Base-by-base conservation (phyloP, 1,140 invertebrate species). In the Vanessa atalanta region DNA sequence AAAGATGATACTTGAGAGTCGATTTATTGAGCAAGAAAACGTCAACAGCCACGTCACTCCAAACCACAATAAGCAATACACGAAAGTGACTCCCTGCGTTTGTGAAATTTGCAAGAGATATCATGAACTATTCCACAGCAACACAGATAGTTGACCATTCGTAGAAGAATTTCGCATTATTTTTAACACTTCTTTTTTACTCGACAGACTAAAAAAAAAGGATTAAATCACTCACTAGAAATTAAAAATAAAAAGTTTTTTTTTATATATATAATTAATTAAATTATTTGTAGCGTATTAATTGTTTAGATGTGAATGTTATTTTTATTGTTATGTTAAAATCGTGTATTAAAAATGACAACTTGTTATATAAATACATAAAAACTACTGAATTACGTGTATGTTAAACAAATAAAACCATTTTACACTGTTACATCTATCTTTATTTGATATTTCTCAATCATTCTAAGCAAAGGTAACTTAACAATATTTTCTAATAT, bases 31-130 rank as follows among this genome's bases (percentile, higher is more conserved):
- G 3, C 70, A 78, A 15, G 80, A 83, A 2, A 64, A 53, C 0
- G 12, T 12, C 26, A 51, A 70, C 11, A 65, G 37, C 37, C 48
- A 76, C 20, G 47, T 64, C 1, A 66, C 14, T 14, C 15, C 37
- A 13, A 72, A 9, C 67, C 50, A 23, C 12, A 47, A 7, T 50
- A 83, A 79, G 60, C 76, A 66, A 50, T 72, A 72, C 66, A 65
- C 31, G 63, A 83, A 78, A 72, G 51, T 81, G 5, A 78, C 73
- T 1, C 86, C 89, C 4, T 92, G 90, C 47, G 72, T 88, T 2
- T 92, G 90, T 64, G 86, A 89, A 65, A 92, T 92, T 53, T 92
- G 90, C 57, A 85, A 76, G 69, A 75, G 85, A 65, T 92, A 92
- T 65, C 82, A 92, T 37, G 85, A 92, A 73, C 53, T 92, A 23